Conservation (phyloP, 2,113 vertebrate species). For the Plecturocebus donacophilus region DNA sequence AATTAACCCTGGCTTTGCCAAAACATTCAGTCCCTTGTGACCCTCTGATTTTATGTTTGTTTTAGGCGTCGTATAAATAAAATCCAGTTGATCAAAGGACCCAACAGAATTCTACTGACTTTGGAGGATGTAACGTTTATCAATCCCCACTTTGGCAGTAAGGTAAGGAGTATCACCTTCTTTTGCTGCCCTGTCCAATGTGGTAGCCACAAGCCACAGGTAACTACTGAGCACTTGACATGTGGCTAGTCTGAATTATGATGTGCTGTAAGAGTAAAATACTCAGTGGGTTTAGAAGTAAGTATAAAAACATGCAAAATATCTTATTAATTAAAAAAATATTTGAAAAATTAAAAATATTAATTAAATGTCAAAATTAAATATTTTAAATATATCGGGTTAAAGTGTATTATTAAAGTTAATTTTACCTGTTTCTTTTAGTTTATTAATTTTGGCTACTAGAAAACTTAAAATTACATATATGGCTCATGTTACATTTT, state of each 20-base stretch:
- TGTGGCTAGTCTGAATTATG: neutral
- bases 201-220: neutral
- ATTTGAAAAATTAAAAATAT: neutral
- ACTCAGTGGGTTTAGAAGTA: slow-evolving; percentile 3
- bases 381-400: neutral
- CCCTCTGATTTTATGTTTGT: slow-evolving; percentile 58
- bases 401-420: slow-evolving; percentile 22
- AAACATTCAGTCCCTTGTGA: neutral
- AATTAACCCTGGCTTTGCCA: slow-evolving; percentile 12
- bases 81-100: slow-evolving; percentile 92
- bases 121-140: slow-evolving; percentile 93
- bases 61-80: slow-evolving; percentile 89
- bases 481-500: neutral
- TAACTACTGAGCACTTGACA: neutral
- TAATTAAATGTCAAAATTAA: neutral
- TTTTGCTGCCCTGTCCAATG: neutral
- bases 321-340: neutral
- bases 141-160: slow-evolving; percentile 91
- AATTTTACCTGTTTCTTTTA: neutral
- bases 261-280: slow-evolving; percentile 7
- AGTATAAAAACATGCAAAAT: neutral
- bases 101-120: slow-evolving; percentile 91
- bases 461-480: neutral
- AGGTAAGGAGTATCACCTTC: slow-evolving; percentile 79
- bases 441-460: slow-evolving; percentile 11